Evolutionary conservation across 2,113 vertebrate species (phyloP).

Genomic region (Thunnus thynnus): DNA sequence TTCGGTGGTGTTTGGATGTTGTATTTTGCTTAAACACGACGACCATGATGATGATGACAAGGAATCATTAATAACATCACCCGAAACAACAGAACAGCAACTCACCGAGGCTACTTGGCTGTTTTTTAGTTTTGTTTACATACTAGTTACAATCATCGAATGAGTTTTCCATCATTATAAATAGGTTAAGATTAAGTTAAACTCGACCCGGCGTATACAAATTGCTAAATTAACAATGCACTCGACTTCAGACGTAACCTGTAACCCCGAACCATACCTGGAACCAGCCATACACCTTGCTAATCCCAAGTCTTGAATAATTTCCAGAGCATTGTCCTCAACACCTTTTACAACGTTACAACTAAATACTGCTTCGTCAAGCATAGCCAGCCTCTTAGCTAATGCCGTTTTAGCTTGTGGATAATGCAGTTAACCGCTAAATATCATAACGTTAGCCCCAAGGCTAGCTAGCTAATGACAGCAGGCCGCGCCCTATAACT

Average conservation of each 20-base stretch:
- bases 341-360: background rate
- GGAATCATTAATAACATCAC: background rate
- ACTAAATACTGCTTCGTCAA: background rate
- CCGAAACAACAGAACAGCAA: background rate
- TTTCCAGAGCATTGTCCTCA: constrained; percentile 29
- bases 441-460: constrained; percentile 58
- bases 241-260: background rate
- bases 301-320: constrained; percentile 57
- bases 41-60: background rate
- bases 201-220: background rate
- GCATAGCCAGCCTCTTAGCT: background rate
- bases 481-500: constrained; percentile 76
- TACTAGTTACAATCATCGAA: background rate
- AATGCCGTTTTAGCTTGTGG: background rate
- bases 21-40: background rate
- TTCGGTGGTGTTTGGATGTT: background rate
- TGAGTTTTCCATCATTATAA: too few species aligned
- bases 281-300: constrained; percentile 18
- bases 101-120: too few species aligned
- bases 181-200: background rate
- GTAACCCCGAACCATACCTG: constrained; percentile 16
- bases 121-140: constrained; percentile 41
- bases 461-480: constrained; percentile 68
- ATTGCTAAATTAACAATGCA: background rate
- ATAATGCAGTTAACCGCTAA: constrained; percentile 24